These are phyloP conservation scores for Pectinophora gossypiella DNA, from an alignment of 1,140 invertebrate genomes.

Conservation along the genomic window DNA sequence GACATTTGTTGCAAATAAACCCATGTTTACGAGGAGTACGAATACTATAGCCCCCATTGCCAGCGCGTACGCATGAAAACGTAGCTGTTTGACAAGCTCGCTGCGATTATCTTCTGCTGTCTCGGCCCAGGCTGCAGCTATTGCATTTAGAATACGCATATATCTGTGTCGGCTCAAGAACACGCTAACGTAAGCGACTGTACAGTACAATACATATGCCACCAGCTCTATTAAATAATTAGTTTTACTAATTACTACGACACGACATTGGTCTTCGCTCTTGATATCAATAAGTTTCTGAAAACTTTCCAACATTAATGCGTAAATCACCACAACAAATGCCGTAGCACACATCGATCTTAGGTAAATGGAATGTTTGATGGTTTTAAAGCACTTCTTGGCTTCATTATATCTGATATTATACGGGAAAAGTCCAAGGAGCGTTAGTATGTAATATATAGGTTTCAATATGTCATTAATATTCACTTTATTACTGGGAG, in stretches of 20 bases:
- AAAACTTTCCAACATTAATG: too few species aligned
- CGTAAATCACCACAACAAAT: conserved; percentile 23
- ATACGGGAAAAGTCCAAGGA: neutral
- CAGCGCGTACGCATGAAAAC: too few species aligned
- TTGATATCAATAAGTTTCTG: too few species aligned
- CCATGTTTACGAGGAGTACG: conserved; percentile 19
- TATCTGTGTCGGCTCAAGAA: conserved; percentile 38
- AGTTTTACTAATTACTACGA: conserved; percentile 33
- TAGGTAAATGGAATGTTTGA: neutral
- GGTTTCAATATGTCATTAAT: conserved; percentile 39
- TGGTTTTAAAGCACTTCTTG: conserved; percentile 1
- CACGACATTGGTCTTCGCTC: too few species aligned
- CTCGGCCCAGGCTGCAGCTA: too few species aligned
- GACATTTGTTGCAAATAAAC: too few species aligned
- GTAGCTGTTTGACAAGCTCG: too few species aligned
- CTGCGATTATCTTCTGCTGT: too few species aligned
- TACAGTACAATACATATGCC: conserved; percentile 25
- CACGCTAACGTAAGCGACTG: conserved; percentile 29
- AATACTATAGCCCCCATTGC: conserved; percentile 11
- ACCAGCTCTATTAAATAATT: conserved; percentile 49
- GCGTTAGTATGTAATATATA: conserved; percentile 19
- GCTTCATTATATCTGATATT: neutral
- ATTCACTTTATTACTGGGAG: conserved; percentile 7
- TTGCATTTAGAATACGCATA: conserved; percentile 38
- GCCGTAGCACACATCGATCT: neutral